Base-by-base conservation (phyloP, 2,113 vertebrate genomes). In the Phoxinus phoxinus region DNA sequence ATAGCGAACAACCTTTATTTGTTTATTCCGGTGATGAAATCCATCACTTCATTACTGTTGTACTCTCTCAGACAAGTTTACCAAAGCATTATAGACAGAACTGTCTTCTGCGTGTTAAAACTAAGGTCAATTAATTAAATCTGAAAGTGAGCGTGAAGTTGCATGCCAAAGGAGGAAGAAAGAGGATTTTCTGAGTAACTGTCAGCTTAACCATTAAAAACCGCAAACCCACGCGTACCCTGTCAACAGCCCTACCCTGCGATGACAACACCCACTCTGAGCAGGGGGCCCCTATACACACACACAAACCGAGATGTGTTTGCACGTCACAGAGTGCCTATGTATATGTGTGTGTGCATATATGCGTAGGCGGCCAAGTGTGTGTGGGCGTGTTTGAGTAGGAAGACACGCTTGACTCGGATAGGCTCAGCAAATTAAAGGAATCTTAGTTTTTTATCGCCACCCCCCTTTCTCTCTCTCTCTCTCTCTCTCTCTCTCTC, bases 161-260 rank as follows among this genome's bases (percentile, higher is more conserved):
- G 19, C 5, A 72, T 58, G 81, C 48, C 65, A 25, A 83, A 72
- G 48, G 11, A 32, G 44, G 80, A 81, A 81, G 78, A 81, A 81
- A 81, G 61, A 72, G 65, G 67, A 58, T 83, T 83, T 83, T 83
- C 81, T 73, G 46, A 83, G 81, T 83, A 83, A 72, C 81, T 73
- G 81, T 83, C 81, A 58, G 65, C 81, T 83, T 83, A 83, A 58
- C 48, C 81, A 83, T 72, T 83, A 73, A 71, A 71, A 58, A 83
- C 81, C 48, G 13, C 80, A 67, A 81, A 51, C 80, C 80, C 80
- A 81, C 80, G 27, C 80, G 2, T 0, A 69, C 80, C 61, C 80
- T 69, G 61, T 81, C 80, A 76, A 65, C 78, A 81, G 78, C 61
- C 80, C 63, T 4, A 81, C 80, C 80, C 80, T 65, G 61, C 46